Conservation (phyloP, 2,113 vertebrate species). For the Gasterosteus aculeatus region DNA sequence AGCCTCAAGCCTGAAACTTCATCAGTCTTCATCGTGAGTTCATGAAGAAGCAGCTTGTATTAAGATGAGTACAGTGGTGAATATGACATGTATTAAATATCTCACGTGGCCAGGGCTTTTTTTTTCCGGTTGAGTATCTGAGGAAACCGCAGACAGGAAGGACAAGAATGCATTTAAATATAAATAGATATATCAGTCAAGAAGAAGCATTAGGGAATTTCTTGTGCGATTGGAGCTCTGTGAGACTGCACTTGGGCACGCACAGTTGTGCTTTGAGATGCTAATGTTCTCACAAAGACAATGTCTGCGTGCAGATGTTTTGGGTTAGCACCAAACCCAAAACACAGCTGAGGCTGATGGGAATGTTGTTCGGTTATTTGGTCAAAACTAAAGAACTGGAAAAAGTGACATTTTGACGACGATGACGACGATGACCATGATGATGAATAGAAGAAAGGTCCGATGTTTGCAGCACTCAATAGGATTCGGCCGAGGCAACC, state of each 20-base stretch:
- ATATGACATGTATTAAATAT: slow-evolving; percentile 12
- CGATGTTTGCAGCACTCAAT: neutral
- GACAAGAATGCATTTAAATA: neutral
- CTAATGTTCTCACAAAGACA: neutral
- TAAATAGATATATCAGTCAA: neutral
- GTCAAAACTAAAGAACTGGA: neutral
- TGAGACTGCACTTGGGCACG: neutral
- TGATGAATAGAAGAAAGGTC: neutral
- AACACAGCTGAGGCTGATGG: neutral
- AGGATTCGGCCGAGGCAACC: slow-evolving; percentile 10
- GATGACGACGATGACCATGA: neutral
- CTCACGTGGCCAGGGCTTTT: neutral
- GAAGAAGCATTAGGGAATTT: neutral
- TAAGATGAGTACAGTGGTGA: slow-evolving; percentile 13
- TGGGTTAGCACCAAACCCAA: neutral
- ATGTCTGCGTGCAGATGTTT: neutral
- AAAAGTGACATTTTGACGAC: slow-evolving; percentile 9
- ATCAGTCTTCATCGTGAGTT: slow-evolving; percentile 40
- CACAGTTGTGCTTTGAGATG: neutral
- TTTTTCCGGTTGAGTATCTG: neutral
- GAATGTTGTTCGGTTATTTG: slow-evolving; percentile 2
- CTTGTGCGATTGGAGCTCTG: neutral
- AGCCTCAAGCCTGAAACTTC: slow-evolving; percentile 28
- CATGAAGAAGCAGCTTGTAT: slow-evolving; percentile 26
- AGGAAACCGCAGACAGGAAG: neutral